Evolutionary conservation across 2,797 vertebrate genomes (phyloP).

Genomic region (Danio albolineatus): DNA sequence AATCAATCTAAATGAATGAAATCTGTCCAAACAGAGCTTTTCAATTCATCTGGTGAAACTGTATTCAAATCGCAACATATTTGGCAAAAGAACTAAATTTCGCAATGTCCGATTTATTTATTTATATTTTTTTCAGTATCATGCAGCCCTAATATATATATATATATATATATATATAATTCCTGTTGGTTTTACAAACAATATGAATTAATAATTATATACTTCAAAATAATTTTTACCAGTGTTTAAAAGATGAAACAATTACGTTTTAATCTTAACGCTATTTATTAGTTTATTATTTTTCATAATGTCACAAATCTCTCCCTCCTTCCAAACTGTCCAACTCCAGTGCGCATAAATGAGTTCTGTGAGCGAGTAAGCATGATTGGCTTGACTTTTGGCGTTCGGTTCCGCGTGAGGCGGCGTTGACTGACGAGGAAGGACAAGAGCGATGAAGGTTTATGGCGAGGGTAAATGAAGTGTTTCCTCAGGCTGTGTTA

Average conservation of each 20-base stretch:
- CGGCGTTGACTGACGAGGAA: conserved; percentile 82
- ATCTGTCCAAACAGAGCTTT: too few species aligned
- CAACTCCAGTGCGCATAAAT: conserved; percentile 6
- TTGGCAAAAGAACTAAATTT: too few species aligned
- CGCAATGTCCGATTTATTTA: too few species aligned
- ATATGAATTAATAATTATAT: background rate
- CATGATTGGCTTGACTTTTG: conserved; percentile 78
- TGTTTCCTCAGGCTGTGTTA: conserved; percentile 83
- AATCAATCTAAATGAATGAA: too few species aligned
- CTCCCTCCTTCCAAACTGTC: background rate
- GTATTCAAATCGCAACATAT: too few species aligned
- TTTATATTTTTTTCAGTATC: too few species aligned
- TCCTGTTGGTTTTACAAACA: background rate
- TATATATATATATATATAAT: too few species aligned
- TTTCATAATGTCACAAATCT: background rate
- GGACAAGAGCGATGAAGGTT: conserved; percentile 81
- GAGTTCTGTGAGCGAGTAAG: conserved; percentile 69
- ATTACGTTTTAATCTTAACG: background rate
- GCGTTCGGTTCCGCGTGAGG: conserved; percentile 74
- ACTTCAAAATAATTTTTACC: background rate
- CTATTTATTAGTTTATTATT: too few species aligned
- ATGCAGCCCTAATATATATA: too few species aligned
- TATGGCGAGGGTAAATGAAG: conserved; percentile 82
- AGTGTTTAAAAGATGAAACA: background rate
- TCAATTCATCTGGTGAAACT: too few species aligned